phyloP scores from a whole-genome alignment of 2,888 invertebrate species.

The Spatulosminthurus flaviceps region DNA sequence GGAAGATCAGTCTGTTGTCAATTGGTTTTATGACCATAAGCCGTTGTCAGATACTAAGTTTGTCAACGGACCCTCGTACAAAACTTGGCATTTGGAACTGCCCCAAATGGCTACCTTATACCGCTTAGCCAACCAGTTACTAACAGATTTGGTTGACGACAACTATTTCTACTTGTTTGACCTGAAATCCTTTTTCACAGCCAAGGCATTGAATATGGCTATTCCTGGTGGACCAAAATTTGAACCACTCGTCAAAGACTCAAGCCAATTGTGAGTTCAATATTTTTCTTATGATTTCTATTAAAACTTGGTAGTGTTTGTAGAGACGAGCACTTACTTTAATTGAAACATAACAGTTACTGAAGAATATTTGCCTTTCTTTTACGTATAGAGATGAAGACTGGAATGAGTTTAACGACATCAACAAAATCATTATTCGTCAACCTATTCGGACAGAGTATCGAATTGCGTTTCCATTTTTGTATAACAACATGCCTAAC shows the following conservation, averaged over 20 bases:
- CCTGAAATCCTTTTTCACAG: constrained; percentile 99
- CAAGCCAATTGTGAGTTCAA: constrained; percentile 82
- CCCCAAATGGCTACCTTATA: constrained; percentile 99
- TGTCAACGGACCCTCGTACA: constrained; percentile 93
- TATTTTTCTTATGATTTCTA: no score
- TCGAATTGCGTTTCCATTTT: constrained; percentile 97
- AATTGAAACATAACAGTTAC: no score
- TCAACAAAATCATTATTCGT: constrained; percentile 99
- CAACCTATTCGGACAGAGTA: constrained; percentile 99
- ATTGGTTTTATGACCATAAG: constrained; percentile 99
- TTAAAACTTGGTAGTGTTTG: no score
- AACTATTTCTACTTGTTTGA: constrained; percentile 99
- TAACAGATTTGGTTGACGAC: constrained; percentile 97
- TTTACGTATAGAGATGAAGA: constrained; percentile 99
- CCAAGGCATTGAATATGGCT: constrained; percentile 99
- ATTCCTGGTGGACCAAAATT: constrained; percentile 99
- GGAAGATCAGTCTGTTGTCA: constrained; percentile 86
- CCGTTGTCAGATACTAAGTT: constrained; percentile 90
- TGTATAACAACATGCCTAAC: constrained; percentile 98
- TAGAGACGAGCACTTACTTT: no score
- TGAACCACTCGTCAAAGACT: constrained; percentile 98
- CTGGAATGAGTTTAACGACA: constrained; percentile 99
- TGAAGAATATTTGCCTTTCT: no score
- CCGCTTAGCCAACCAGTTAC: constrained; percentile 93
- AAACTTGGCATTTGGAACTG: constrained; percentile 93